Evolutionary conservation across 2,888 invertebrate species (phyloP), one percentile per base, ranked within the genome.

Genomic region (Lepas anatifera): DNA sequence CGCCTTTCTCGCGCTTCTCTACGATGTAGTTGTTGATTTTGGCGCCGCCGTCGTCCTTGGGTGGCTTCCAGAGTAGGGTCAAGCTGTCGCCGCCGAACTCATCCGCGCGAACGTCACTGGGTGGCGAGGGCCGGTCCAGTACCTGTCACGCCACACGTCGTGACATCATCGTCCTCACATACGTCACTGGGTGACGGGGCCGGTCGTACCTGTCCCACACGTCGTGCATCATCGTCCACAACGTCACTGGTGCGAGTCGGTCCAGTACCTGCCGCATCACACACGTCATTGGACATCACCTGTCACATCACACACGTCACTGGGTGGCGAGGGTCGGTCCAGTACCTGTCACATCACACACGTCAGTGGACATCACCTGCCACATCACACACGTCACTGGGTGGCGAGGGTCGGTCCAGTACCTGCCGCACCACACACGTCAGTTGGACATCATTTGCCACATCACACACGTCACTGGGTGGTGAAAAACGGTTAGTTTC

Each of bases 41-140:
- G 25, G 92, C 90, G 32, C 97, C 97, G 3, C 98, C 97, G 78
- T 96, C 92, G 80, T 98, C 97, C 77, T 91, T 92, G 1, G 98
- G 98, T 74, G 96, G 92, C 80, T 89, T 90, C 98, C 98, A 99
- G 82, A 89, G 92, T 11, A 99, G 83, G 0, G 96, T 97, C 70
- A 99, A 87, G 3, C 95, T 89, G 81, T 97, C 95, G 18, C 97
- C 96, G 73, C 90, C 92, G 77, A 97, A 94, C 79, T 97, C 96
- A 76, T 94, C 92, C 29, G 94, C 95, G 73, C 91, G 87, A 18
- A 98, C 84, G 78, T 97, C 94, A 77, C 89, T 89, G 39, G 97
- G 97, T 77, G 92, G 89, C 50, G 86, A 87, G 46, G 98, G 97
- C 76, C 92, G 87, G 80, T 96, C 96, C 29, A 99, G 83, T 0